Evolutionary conservation across 2,888 invertebrate genomes (phyloP).

Genomic region (Diaperis boleti): DNA sequence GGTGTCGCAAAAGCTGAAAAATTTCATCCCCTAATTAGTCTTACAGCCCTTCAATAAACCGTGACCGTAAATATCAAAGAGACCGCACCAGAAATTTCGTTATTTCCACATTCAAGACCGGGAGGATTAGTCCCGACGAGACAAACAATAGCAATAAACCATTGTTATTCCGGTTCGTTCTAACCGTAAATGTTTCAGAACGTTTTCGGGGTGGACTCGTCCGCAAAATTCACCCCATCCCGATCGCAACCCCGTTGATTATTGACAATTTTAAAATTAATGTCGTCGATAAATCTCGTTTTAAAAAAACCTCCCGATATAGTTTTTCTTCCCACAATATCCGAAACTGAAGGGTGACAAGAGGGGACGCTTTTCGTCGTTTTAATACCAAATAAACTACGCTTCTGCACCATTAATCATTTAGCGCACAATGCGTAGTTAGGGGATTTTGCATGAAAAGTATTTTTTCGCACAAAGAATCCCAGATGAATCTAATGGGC

Average conservation of each 20-base stretch:
- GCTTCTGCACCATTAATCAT: constrained; percentile 60
- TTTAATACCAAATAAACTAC: constrained; percentile 52
- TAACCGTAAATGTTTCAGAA: constrained; percentile 37
- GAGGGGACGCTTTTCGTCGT: constrained; percentile 37
- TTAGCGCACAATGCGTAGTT: constrained; percentile 50
- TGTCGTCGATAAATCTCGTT: constrained; percentile 45
- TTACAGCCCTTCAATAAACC: constrained; percentile 17
- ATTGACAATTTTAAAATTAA: constrained; percentile 45
- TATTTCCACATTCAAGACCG: constrained; percentile 22
- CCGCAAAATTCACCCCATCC: constrained; percentile 23
- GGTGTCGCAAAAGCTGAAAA: not conserved
- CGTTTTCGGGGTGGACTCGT: constrained; percentile 7
- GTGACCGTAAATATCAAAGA: constrained; percentile 26
- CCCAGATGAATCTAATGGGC: constrained; percentile 50
- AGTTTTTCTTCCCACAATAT: constrained; percentile 42
- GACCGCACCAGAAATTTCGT: constrained; percentile 27
- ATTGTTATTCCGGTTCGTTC: constrained; percentile 38
- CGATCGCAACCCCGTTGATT: constrained; percentile 24
- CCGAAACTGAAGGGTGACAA: constrained; percentile 35
- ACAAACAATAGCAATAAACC: constrained; percentile 44
- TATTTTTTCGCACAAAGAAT: constrained; percentile 58
- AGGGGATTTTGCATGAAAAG: constrained; percentile 62
- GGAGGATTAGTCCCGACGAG: constrained; percentile 23
- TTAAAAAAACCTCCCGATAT: constrained; percentile 37
- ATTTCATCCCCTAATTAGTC: not conserved